These are phyloP conservation scores for Pammene aurita DNA, from an alignment of 2,888 invertebrate species.

Conservation along the genomic window DNA sequence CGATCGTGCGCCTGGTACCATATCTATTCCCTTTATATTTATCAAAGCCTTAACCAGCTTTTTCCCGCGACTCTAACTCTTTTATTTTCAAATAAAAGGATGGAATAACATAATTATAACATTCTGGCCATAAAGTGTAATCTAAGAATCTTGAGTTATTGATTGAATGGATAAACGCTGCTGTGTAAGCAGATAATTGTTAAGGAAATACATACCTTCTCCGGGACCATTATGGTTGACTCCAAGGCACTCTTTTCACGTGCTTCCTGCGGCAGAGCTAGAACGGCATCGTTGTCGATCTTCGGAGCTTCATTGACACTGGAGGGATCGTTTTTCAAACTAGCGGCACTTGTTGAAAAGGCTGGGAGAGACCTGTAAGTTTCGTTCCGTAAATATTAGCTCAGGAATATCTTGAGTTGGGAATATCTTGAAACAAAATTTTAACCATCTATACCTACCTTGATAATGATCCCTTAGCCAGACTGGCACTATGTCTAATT, in stretches of 20 bases:
- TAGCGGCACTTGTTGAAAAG: slow-evolving; percentile 58
- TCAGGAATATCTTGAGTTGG: not conserved
- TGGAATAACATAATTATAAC: no score
- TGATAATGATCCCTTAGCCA: slow-evolving; percentile 59
- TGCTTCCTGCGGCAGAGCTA: slow-evolving; percentile 77
- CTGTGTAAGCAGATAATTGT: not conserved
- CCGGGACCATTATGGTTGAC: slow-evolving; percentile 82
- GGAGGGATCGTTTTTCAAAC: slow-evolving; percentile 54
- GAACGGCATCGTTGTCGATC: slow-evolving; percentile 76
- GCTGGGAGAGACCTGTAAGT: slow-evolving; percentile 63
- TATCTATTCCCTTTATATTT: no score
- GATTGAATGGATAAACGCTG: no score
- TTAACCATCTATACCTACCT: slow-evolving; percentile 53
- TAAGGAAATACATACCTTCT: slow-evolving; percentile 65
- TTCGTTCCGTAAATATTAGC: not conserved
- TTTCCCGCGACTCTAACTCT: no score
- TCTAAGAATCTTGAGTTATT: no score
- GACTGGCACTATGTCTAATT: slow-evolving; percentile 55
- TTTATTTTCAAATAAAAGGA: no score
- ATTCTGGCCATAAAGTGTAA: no score
- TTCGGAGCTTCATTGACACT: slow-evolving; percentile 73
- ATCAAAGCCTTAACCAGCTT: no score
- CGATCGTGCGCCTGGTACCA: no score
- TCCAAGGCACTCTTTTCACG: slow-evolving; percentile 72
- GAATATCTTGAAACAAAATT: not conserved